A percentile compares a stretch with the other conserved stretches of the same genome.
Evolutionary conservation across 2,888 invertebrate species (phyloP).

Genomic region (Temnothorax rugatulus): DNA sequence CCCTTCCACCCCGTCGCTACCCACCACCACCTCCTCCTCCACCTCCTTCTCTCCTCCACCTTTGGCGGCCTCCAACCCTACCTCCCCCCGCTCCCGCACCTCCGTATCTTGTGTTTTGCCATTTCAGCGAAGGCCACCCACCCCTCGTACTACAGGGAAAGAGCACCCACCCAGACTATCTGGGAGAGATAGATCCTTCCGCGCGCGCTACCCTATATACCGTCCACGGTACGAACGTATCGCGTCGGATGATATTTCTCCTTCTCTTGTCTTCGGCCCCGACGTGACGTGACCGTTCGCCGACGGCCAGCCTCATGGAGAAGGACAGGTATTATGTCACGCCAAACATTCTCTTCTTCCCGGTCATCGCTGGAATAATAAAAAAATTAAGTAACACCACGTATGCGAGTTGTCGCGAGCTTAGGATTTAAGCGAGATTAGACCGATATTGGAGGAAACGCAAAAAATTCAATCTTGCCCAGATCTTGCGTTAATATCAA

Average conservation of each 20-base stretch:
- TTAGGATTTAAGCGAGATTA: background rate
- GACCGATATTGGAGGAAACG: background rate
- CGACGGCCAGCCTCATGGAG: conserved; percentile 35
- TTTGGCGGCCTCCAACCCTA: conserved; percentile 59
- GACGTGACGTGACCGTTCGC: conserved; percentile 31
- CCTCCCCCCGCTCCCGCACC: conserved; percentile 59
- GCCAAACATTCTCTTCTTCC: conserved; percentile 56
- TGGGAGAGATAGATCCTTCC: conserved; percentile 75
- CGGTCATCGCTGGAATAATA: conserved; percentile 52
- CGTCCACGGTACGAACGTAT: conserved; percentile 54
- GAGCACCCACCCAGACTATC: conserved; percentile 76
- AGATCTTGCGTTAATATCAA: background rate
- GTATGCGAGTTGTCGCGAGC: background rate
- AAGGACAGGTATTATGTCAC: conserved; percentile 39
- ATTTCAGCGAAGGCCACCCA: conserved; percentile 66
- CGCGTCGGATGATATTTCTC: conserved; percentile 36
- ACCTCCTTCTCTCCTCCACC: conserved; percentile 53
- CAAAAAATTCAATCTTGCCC: background rate
- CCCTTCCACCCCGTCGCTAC: conserved; percentile 16
- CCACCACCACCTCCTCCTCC: conserved; percentile 22
- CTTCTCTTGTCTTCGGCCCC: conserved; percentile 44
- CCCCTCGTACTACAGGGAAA: conserved; percentile 70
- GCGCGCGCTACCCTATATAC: conserved; percentile 64
- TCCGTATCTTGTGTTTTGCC: conserved; percentile 82
- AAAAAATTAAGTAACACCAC: conserved; percentile 62